phyloP scores from a whole-genome alignment of 2,113 vertebrate species.

The Albula glossodonta region DNA sequence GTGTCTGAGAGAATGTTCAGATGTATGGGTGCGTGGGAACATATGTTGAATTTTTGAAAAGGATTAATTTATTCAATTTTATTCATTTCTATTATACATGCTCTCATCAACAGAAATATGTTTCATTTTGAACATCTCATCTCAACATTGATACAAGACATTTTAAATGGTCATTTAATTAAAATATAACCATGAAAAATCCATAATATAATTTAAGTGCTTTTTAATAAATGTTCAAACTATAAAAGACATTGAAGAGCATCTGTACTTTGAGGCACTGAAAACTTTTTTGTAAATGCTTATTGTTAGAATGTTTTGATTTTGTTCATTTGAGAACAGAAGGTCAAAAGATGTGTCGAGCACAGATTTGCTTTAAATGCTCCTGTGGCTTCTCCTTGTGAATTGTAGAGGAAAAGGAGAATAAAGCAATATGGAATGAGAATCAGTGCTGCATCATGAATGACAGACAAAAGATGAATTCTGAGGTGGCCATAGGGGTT shows the following conservation, averaged over 20 bases:
- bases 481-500: too few species aligned
- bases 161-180: not conserved
- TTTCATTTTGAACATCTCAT: not conserved
- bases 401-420: not conserved
- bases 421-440: too few species aligned
- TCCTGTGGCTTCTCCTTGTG: not conserved
- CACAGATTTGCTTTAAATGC: not conserved
- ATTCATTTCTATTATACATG: not conserved
- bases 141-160: not conserved
- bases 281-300: too few species aligned
- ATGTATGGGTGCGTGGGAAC: slow-evolving; percentile 9
- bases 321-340: not conserved
- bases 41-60: not conserved
- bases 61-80: not conserved
- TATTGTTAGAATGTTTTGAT: too few species aligned
- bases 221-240: too few species aligned
- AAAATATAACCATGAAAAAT: not conserved
- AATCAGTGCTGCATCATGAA: not conserved
- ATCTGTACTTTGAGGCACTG: too few species aligned
- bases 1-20: slow-evolving; percentile 27
- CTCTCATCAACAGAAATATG: not conserved
- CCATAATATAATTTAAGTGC: not conserved
- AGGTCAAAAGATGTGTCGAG: not conserved
- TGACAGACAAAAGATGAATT: too few species aligned
- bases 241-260: too few species aligned